Percentiles rank a stretch among this genome's conserved stretches.
phyloP scores from a whole-genome alignment of 2,888 invertebrate genomes.

The Cataglyphis cursor region DNA sequence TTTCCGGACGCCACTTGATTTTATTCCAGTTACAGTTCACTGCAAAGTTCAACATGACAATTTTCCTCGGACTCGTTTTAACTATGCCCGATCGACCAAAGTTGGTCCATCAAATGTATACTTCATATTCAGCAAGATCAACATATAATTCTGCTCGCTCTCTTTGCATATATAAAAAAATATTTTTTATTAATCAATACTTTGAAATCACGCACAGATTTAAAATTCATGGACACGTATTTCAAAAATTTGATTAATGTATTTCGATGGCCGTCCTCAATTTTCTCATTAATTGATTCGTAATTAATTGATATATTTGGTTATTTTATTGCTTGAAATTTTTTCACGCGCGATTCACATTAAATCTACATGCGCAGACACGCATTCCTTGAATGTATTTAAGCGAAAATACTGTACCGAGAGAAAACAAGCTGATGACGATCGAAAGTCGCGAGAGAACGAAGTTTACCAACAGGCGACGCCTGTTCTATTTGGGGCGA shows the following conservation, averaged over 20 bases:
- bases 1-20: background rate
- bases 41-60: background rate
- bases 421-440: conserved; percentile 6
- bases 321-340: background rate
- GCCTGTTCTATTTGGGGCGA: conserved; percentile 76
- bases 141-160: background rate
- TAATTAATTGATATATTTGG: background rate
- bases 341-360: background rate
- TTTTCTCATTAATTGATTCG: background rate
- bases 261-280: background rate
- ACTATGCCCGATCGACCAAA: background rate
- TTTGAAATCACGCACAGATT: background rate
- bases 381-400: conserved; percentile 22
- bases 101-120: background rate
- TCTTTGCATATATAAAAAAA: background rate
- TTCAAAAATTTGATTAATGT: background rate
- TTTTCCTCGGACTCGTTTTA: background rate
- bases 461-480: conserved; percentile 75
- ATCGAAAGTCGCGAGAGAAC: conserved; percentile 24
- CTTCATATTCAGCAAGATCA: background rate
- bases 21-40: conserved; percentile 7
- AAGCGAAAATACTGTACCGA: conserved; percentile 1
- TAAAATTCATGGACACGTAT: background rate
- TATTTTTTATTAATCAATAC: background rate
- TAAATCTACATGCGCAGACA: background rate